Conservation (phyloP, 2,113 vertebrate species). For the Urocolius indicus region DNA sequence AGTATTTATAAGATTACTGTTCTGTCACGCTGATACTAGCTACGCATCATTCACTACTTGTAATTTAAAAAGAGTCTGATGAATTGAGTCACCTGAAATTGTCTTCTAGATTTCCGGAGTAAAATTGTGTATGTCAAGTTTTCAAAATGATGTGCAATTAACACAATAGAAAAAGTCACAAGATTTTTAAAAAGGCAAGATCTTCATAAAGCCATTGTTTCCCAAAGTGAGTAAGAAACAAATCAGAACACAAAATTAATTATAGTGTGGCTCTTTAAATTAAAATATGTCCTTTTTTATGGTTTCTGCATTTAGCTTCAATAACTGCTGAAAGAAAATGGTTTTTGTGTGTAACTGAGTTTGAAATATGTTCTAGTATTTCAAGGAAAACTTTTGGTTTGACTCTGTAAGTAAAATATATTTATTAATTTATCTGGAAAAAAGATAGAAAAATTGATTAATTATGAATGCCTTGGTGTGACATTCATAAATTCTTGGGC, state of each 20-base stretch:
- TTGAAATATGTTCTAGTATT: neutral
- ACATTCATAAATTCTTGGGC: neutral
- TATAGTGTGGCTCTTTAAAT: neutral
- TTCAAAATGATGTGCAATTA: neutral
- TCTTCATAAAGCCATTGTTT: neutral
- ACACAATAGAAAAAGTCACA: neutral
- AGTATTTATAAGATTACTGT: neutral
- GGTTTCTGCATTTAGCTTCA: neutral
- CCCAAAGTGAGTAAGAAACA: neutral
- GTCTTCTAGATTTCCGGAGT: neutral
- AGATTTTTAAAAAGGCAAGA: neutral
- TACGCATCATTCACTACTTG: neutral
- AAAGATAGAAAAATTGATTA: neutral
- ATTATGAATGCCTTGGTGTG: neutral
- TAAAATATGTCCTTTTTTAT: neutral
- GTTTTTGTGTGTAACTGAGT: neutral
- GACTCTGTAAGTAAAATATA: neutral
- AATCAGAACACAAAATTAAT: neutral
- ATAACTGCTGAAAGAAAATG: neutral
- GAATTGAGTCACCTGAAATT: neutral
- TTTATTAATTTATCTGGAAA: neutral
- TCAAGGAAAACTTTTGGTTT: neutral
- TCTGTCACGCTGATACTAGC: neutral
- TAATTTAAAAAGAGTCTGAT: neutral
- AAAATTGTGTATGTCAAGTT: neutral